Base-by-base conservation (phyloP, 2,888 invertebrate genomes). In the Agrochola litura region DNA sequence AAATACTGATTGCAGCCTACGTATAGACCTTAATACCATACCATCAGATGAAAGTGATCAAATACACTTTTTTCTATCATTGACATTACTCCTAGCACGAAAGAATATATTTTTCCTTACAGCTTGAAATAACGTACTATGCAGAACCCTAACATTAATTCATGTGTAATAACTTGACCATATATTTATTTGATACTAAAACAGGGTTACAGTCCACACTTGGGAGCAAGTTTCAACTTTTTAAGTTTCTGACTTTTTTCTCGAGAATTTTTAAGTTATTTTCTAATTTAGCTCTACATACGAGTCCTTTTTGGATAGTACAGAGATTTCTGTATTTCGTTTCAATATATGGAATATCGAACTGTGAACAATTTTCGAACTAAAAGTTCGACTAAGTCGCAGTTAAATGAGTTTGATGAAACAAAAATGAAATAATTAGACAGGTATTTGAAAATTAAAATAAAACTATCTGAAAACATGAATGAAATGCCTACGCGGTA, bases 101-200 rank as follows among this genome's bases (percentile, higher is more conserved):
- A 68, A 79, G n/a, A 64, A 8, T 1, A 58, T 67, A 58, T 73
- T 73, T 82, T 73, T 60, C 71, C 41, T n/a, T 25, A 25, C 60
- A 69, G 66, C 68, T 1, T 83, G 19, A 49, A 60, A 66, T 63
- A 73, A 73, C 22, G 19, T n/a, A 63, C 8, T 56, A 66, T 84
- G n/a, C 75, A 73, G 84, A 78, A 84, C 85, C 78, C 43, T 19
- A 0, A 30, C 19, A 72, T 69, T 56, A 63, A 73, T 74, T 61
- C 54, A 60, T 73, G 77, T 58, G 75, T 61, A 49, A 73, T 77
- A 75, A 79, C 71, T 85, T 82, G 66, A 19, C 76, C 12, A 22
- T 63, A 89, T 91, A 88, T 88, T 90, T 89, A 86, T 89, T 90
- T 87, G 82, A 90, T 88, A 88, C 84, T 85, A 86, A 89, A 89